Percentiles rank a stretch among this genome's conserved stretches.
These are phyloP conservation scores for Sarcophaga peregrina DNA, from an alignment of 1,140 invertebrate genomes.

Conservation along the genomic window DNA sequence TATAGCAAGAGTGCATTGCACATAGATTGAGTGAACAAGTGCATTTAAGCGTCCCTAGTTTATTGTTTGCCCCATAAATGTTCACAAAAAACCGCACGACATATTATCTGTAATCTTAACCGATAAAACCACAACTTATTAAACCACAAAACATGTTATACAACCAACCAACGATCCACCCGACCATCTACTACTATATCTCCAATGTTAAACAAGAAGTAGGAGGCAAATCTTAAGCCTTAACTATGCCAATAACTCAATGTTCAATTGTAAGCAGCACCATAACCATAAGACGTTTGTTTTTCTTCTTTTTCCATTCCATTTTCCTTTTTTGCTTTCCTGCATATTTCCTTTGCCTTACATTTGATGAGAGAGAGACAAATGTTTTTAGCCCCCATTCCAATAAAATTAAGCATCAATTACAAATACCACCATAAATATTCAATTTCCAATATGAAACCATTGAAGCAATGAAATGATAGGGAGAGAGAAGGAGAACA, in stretches of 20 bases:
- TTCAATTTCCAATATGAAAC: not conserved
- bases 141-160: slow-evolving; percentile 26
- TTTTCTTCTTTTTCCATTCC: too few relatives aligned
- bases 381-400: not conserved
- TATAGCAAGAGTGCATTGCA: not conserved
- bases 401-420: slow-evolving; percentile 14
- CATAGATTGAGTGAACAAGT: not conserved
- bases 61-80: not conserved
- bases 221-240: not conserved
- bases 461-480: too few relatives aligned
- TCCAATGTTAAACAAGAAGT: not conserved
- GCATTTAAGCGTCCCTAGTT: not conserved
- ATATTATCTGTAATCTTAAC: slow-evolving; percentile 33
- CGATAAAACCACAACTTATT: slow-evolving; percentile 29
- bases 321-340: too few relatives aligned
- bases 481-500: not conserved
- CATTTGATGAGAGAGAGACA: not conserved
- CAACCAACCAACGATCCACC: not conserved
- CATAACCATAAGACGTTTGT: slow-evolving; percentile 7
- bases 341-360: not conserved
- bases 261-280: not conserved
- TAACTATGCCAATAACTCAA: slow-evolving; percentile 5
- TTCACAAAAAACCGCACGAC: slow-evolving; percentile 27
- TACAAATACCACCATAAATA: not conserved
- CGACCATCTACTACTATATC: too few relatives aligned